A percentile compares a stretch with the other conserved stretches of the same genome.
These are phyloP conservation scores for Hirtodrosophila histrioides DNA, from an alignment of 2,888 invertebrate species.

Conservation along the genomic window DNA sequence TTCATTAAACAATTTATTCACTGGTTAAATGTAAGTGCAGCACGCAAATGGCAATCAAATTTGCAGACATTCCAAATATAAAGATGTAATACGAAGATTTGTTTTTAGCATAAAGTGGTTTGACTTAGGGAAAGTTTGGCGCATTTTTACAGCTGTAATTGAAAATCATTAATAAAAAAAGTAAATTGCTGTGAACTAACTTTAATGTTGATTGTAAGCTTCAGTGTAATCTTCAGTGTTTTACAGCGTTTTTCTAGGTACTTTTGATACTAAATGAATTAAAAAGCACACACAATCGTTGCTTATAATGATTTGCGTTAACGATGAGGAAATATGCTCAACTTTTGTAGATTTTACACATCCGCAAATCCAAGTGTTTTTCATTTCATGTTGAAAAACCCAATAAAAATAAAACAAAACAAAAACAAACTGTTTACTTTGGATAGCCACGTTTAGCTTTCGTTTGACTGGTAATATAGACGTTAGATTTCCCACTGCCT, in stretches of 20 bases:
- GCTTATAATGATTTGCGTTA: conserved; percentile 22
- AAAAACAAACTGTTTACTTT: conserved; percentile 11
- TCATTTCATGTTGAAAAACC: conserved; percentile 17
- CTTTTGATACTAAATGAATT: too few species aligned
- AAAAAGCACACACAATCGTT: too few species aligned
- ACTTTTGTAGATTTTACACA: conserved; percentile 29
- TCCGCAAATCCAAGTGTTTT: conserved; percentile 42
- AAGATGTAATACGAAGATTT: conserved; percentile 22
- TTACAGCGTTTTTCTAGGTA: too few species aligned
- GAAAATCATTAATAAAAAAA: neutral
- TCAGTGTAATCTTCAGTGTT: too few species aligned
- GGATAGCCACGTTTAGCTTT: conserved; percentile 30
- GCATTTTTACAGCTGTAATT: too few species aligned
- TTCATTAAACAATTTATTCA: conserved; percentile 61
- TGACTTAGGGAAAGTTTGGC: conserved; percentile 26
- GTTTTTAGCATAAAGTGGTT: neutral
- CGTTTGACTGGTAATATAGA: conserved; percentile 37
- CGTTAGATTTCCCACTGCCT: conserved; percentile 47
- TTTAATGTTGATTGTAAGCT: conserved; percentile 12
- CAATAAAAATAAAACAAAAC: conserved; percentile 2
- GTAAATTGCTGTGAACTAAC: conserved; percentile 6
- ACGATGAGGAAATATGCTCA: conserved; percentile 35
- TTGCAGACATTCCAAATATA: conserved; percentile 3
- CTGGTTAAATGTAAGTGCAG: conserved; percentile 44
- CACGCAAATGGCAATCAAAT: conserved; percentile 47